A percentile compares a stretch with the other conserved stretches of the same genome.
These are phyloP conservation scores for Dastarcus helophoroides DNA, from an alignment of 2,888 invertebrate species.

Conservation along the genomic window DNA sequence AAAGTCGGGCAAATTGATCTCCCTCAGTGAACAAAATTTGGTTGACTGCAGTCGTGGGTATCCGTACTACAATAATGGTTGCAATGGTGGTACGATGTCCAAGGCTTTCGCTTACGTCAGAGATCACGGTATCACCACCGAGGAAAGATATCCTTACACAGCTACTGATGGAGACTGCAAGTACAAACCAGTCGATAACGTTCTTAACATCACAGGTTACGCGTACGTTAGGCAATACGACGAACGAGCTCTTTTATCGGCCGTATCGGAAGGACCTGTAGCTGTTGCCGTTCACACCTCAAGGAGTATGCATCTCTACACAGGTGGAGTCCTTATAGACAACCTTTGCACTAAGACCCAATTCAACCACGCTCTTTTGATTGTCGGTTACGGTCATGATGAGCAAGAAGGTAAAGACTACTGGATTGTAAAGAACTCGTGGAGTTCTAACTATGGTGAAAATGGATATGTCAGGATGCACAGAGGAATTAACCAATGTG, in stretches of 20 bases:
- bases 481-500: conserved; percentile 4
- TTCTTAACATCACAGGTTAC: conserved; percentile 5
- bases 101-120: conserved; percentile 6
- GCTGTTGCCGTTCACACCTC: conserved; percentile 47
- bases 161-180: conserved; percentile 6
- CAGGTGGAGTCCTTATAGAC: conserved; percentile 6
- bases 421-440: conserved; percentile 11
- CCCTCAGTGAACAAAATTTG: conserved; percentile 56
- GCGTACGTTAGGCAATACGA: conserved; percentile 1
- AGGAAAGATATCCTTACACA: conserved; percentile 6
- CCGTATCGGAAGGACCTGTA: conserved; percentile 64
- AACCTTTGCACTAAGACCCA: background rate
- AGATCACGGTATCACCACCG: conserved; percentile 6
- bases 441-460: conserved; percentile 9
- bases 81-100: conserved; percentile 6
- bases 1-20: conserved; percentile 43
- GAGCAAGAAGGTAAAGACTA: conserved; percentile 2
- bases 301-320: conserved; percentile 4
- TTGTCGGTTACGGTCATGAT: conserved; percentile 9
- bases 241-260: conserved; percentile 13
- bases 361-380: conserved; percentile 9
- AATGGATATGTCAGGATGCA: conserved; percentile 8
- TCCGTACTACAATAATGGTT: conserved; percentile 6
- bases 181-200: background rate
- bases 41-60: conserved; percentile 53